Percentiles rank a stretch among this genome's conserved stretches.
Conservation (phyloP, 2,797 vertebrate species). For the Sphaeramia orbicularis region DNA sequence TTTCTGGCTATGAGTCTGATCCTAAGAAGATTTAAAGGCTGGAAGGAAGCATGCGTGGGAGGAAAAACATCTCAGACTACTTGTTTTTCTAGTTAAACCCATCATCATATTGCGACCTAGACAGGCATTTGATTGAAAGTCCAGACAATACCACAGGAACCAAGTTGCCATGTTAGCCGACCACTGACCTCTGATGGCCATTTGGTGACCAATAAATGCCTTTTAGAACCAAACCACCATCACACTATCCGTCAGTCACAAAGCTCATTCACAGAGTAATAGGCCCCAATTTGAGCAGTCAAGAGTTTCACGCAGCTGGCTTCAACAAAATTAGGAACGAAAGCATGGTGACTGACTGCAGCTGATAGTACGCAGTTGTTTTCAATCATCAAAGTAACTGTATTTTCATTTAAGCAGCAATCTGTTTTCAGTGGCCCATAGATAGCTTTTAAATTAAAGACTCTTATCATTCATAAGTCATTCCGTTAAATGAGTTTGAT, state of each 20-base stretch:
- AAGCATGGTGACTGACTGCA: background rate
- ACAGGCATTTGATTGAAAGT: slow-evolving; percentile 68
- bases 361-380: slow-evolving; percentile 12
- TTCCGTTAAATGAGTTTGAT: slow-evolving; percentile 55
- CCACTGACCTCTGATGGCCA: slow-evolving; percentile 60
- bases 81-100: slow-evolving; percentile 52
- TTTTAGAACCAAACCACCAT: slow-evolving; percentile 37
- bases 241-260: slow-evolving; percentile 44
- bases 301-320: background rate
- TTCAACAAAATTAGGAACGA: slow-evolving; percentile 17
- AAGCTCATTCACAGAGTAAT: slow-evolving; percentile 8
- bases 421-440: slow-evolving; percentile 10
- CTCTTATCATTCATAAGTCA: slow-evolving; percentile 43
- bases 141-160: slow-evolving; percentile 38
- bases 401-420: slow-evolving; percentile 30
- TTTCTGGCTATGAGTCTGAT: slow-evolving; percentile 50
- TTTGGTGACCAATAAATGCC: slow-evolving; percentile 73
- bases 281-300: slow-evolving; percentile 17
- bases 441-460: slow-evolving; percentile 59
- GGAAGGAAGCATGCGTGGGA: slow-evolving; percentile 35
- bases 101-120: slow-evolving; percentile 41
- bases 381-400: slow-evolving; percentile 25
- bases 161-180: slow-evolving; percentile 63
- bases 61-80: slow-evolving; percentile 67
- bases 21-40: slow-evolving; percentile 39